Conservation (phyloP, 2,113 vertebrate genomes). For the Lophotis ruficrista region DNA sequence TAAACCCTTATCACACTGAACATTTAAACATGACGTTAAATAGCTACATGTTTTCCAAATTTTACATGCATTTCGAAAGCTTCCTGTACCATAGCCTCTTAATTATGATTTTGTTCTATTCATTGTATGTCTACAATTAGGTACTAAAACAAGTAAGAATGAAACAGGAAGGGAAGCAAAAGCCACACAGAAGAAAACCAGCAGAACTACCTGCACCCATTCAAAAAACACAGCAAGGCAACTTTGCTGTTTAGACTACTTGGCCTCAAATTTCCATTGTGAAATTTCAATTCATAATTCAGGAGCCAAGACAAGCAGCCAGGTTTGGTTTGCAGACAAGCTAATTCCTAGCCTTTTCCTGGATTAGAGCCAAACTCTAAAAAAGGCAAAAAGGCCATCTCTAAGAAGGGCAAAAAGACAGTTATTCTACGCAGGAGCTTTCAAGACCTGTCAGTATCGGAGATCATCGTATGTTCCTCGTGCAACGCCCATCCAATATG, state of each 20-base stretch:
- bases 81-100: neutral
- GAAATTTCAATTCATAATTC: conserved; percentile 27
- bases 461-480: neutral
- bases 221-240: neutral
- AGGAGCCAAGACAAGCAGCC: neutral
- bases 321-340: neutral
- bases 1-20: neutral
- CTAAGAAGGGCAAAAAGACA: neutral
- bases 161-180: conserved; percentile 28
- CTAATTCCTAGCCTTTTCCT: neutral
- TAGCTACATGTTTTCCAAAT: neutral
- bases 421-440: neutral
- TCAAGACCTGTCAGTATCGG: neutral
- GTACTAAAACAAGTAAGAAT: conserved; percentile 12
- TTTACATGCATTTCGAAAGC: neutral
- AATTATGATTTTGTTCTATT: neutral
- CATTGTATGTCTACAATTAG: conserved; percentile 24
- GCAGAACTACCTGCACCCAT: neutral
- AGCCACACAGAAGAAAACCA: neutral
- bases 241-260: neutral
- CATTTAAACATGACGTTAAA: neutral
- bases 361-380: neutral
- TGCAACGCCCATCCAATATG: neutral
- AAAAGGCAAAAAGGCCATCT: neutral
- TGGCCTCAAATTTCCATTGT: neutral